A percentile compares a stretch with the other conserved stretches of the same genome.
Conservation (phyloP, 2,888 invertebrate genomes). For the Pseudoips prasinana region DNA sequence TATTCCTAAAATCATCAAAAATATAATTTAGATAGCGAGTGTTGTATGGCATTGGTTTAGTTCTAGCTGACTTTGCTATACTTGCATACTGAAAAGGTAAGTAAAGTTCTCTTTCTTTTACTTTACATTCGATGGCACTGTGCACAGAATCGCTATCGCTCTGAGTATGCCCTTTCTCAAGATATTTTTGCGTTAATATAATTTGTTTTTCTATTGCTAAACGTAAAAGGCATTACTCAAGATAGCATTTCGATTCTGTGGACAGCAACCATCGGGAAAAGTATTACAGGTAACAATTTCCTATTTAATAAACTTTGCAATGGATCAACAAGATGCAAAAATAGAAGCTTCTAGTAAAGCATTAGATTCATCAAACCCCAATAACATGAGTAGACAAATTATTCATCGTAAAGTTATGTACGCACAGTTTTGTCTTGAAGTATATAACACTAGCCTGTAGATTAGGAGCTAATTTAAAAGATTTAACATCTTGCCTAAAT, state of each 20-base stretch:
- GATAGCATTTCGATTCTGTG: conserved; percentile 8
- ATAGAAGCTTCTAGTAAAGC: conserved; percentile 13
- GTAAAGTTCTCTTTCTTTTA: conserved; percentile 12
- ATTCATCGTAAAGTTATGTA: conserved; percentile 9
- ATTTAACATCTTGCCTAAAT: background rate
- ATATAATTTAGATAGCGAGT: conserved; percentile 3
- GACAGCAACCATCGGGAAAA: conserved; percentile 11
- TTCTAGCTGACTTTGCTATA: background rate
- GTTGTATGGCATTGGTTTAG: conserved; percentile 10
- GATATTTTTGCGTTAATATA: conserved; percentile 14
- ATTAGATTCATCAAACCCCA: conserved; percentile 14
- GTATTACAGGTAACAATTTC: conserved; percentile 11
- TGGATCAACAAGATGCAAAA: conserved; percentile 11
- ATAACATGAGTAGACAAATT: conserved; percentile 10
- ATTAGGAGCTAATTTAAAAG: conserved; percentile 1
- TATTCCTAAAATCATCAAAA: conserved; percentile 9
- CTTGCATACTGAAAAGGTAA: conserved; percentile 5
- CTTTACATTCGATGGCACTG: conserved; percentile 11
- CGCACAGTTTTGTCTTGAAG: conserved; percentile 13
- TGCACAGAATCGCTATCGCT: conserved; percentile 10
- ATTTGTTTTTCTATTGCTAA: conserved; percentile 11
- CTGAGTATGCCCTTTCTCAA: conserved; percentile 14
- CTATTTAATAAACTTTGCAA: conserved; percentile 1
- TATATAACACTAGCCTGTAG: conserved; percentile 11
- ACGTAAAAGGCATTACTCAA: conserved; percentile 10